A percentile compares a stretch with the other conserved stretches of the same genome.
phyloP scores from a whole-genome alignment of 2,888 invertebrate genomes.

The Tetranychus piercei region DNA sequence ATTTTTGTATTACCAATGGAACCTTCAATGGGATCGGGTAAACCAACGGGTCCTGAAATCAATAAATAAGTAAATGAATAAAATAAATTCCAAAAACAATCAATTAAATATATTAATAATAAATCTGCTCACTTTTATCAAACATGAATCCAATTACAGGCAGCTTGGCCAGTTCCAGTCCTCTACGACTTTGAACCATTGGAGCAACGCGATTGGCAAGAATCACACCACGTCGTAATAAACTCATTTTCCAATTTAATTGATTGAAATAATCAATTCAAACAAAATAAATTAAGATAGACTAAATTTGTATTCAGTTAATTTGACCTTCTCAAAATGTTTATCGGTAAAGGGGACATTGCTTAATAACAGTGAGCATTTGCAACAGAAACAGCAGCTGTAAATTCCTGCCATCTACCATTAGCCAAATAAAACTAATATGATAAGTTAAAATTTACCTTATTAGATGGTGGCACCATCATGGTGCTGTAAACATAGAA shows the following conservation, averaged over 20 bases:
- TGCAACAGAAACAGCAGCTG: no score
- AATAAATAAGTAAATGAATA: not conserved
- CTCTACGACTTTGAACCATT: not conserved
- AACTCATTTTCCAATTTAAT: not conserved
- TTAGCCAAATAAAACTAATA: no score
- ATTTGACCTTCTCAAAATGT: not conserved
- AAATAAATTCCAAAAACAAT: not conserved
- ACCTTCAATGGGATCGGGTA: conserved; percentile 64
- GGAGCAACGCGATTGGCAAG: not conserved
- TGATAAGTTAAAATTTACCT: no score
- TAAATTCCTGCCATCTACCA: no score
- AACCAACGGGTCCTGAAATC: not conserved
- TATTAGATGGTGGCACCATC: no score
- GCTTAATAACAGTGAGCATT: no score
- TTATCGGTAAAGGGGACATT: not conserved
- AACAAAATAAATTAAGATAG: not conserved
- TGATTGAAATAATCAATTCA: not conserved
- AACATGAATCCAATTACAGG: not conserved
- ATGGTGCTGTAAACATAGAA: no score
- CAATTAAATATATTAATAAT: not conserved
- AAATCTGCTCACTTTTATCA: not conserved
- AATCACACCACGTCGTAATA: not conserved
- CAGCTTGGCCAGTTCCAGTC: not conserved
- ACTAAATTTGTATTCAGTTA: not conserved
- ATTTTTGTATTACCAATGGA: conserved; percentile 80